Base-by-base conservation (phyloP, 64 coral and sea anemone species). In the Actinia tenebrosa region DNA sequence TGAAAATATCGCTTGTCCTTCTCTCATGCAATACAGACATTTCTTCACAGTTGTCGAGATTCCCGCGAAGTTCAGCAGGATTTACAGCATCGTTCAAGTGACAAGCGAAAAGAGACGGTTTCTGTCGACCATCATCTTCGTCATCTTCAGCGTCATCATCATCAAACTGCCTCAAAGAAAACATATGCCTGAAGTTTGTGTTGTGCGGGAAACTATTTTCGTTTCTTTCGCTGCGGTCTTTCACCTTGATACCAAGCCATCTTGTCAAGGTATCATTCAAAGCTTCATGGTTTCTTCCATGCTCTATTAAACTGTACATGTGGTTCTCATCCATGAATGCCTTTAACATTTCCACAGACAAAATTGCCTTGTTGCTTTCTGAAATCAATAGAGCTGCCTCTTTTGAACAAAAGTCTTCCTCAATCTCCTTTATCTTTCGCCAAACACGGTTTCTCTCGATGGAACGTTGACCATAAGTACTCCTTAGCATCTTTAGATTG, bases 401-500 rank as follows among this genome's bases (percentile, higher is more conserved):
- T 50, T 19, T 59, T 16, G 14, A n/a, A n/a, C n/a, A 83, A 43
- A 11, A 52, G 42, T 25, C 79, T 10, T 15, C 79, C 6, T 63
- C 82, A 63, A n/a, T 82, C 44, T 3, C 9, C 37, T 56, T 50
- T 25, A 85, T 63, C 27, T 43, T 10, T 75, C 0, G 7, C 1
- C 0, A 20, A 86, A 1, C 53, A 60, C 11, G 8, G 4, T 30
- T 11, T 78, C 26, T 3, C 59, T 44, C 53, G 17, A 43, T 43
- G n/a, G n/a, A n/a, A n/a, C n/a, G n/a, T n/a, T n/a, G n/a, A n/a
- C n/a, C n/a, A n/a, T n/a, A n/a, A n/a, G n/a, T n/a, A n/a, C n/a
- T 63, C 59, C 89, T 53, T 18, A 91, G 22, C 23, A 69, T 64
- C 45, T 61, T 89, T 20, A 95, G 44, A 87, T 58, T 87, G 45